Conservation (phyloP, 2,113 vertebrate species). For the Laticauda laticaudata region DNA sequence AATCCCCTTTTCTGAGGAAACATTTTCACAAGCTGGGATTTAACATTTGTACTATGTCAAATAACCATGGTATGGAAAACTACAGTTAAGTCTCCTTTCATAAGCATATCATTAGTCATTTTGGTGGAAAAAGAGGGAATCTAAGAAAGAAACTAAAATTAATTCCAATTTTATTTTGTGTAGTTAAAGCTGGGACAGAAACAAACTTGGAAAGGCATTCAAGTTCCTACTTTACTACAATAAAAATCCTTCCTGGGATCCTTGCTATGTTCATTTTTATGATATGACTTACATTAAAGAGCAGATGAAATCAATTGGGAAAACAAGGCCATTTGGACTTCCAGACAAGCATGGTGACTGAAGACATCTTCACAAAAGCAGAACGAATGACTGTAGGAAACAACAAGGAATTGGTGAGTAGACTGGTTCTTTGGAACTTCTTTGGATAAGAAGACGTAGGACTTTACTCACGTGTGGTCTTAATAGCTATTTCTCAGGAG, state of each 20-base stretch:
- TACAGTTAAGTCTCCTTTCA: background rate
- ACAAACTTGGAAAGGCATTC: background rate
- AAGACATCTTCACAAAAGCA: background rate
- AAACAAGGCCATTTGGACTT: background rate
- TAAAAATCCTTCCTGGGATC: background rate
- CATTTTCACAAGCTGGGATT: background rate
- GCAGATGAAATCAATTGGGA: background rate
- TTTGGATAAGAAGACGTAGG: background rate
- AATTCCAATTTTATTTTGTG: background rate
- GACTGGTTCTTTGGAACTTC: background rate
- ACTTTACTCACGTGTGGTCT: background rate
- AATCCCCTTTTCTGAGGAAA: background rate
- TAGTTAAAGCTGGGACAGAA: background rate
- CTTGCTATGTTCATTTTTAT: background rate
- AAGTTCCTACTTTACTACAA: background rate
- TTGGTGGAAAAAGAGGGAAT: background rate
- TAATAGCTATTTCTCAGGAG: background rate
- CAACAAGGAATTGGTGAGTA: background rate
- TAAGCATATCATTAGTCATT: background rate
- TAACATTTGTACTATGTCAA: background rate
- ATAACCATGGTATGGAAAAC: background rate
- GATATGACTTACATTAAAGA: background rate
- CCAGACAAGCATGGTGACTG: no score
- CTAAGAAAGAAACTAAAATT: background rate
- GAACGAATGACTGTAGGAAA: background rate